phyloP scores from a whole-genome alignment of 2,888 invertebrate species.

The Euclidia mi region DNA sequence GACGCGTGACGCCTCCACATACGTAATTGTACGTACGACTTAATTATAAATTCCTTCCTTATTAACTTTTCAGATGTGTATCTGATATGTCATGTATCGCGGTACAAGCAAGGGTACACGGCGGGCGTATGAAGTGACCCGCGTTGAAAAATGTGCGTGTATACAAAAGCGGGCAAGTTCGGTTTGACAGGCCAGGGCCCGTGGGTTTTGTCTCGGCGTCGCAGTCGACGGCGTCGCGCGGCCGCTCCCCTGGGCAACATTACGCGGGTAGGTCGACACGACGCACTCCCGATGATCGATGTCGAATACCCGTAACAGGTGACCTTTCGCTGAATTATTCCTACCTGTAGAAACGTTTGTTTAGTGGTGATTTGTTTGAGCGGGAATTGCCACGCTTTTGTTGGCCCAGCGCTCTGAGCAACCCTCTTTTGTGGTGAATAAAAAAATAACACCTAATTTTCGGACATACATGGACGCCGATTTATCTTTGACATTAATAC shows the following conservation, averaged over 20 bases:
- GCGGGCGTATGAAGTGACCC: conserved; percentile 63
- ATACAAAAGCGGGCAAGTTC: conserved; percentile 73
- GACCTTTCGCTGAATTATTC: conserved; percentile 89
- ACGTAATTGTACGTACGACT: conserved; percentile 65
- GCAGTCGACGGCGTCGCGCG: conserved; percentile 72
- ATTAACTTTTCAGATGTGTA: conserved; percentile 79
- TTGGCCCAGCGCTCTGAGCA: conserved; percentile 61
- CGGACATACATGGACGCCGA: conserved; percentile 56
- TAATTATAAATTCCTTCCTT: conserved; percentile 81
- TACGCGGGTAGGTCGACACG: conserved; percentile 83
- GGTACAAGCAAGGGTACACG: conserved; percentile 54
- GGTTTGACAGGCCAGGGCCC: conserved; percentile 77
- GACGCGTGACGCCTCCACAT: conserved; percentile 68
- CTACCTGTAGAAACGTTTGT: conserved; percentile 87
- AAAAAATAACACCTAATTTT: conserved; percentile 64
- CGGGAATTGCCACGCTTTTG: conserved; percentile 78
- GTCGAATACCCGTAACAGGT: conserved; percentile 88
- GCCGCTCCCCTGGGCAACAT: conserved; percentile 84
- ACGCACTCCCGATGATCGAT: conserved; percentile 89
- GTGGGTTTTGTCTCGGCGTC: conserved; percentile 80
- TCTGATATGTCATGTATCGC: conserved; percentile 64
- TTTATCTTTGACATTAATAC: conserved; percentile 66
- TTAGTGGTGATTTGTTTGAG: conserved; percentile 87
- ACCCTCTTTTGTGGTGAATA: conserved; percentile 69
- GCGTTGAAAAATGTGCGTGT: conserved; percentile 74